These are phyloP conservation scores for Limnephilus rhombicus DNA, from an alignment of 2,888 invertebrate species.

Conservation along the genomic window DNA sequence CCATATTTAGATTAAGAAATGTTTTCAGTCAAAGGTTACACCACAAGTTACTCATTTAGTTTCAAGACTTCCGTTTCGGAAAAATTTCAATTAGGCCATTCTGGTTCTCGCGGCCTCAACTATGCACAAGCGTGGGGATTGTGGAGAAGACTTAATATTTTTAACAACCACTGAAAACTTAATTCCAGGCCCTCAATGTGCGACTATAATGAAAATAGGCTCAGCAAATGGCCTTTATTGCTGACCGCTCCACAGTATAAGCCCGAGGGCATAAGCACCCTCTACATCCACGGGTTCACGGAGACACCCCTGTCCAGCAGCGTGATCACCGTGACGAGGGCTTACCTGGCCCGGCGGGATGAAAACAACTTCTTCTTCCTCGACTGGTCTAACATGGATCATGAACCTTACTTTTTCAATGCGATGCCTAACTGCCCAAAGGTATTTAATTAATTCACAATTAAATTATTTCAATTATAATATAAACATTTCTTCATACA, in stretches of 20 bases:
- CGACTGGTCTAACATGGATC: slow-evolving; percentile 75
- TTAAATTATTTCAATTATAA: background rate
- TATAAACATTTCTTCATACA: too few relatives aligned
- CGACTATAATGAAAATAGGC: slow-evolving; percentile 58
- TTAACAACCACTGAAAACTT: background rate
- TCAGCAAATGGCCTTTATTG: slow-evolving; percentile 54
- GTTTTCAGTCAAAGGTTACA: too few relatives aligned
- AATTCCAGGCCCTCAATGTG: slow-evolving; percentile 54
- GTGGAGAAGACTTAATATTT: background rate
- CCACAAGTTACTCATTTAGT: too few relatives aligned
- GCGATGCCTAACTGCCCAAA: slow-evolving; percentile 74
- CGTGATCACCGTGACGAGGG: slow-evolving; percentile 71
- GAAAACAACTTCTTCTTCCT: slow-evolving; percentile 73
- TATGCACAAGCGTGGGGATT: too few relatives aligned
- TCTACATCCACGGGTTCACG: slow-evolving; percentile 75
- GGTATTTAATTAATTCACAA: slow-evolving; percentile 67
- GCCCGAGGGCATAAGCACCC: slow-evolving; percentile 69
- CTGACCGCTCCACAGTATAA: slow-evolving; percentile 49
- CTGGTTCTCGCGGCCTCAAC: too few relatives aligned
- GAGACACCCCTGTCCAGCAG: slow-evolving; percentile 72
- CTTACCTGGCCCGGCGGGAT: slow-evolving; percentile 70
- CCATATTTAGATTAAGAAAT: too few relatives aligned
- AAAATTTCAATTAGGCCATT: too few relatives aligned
- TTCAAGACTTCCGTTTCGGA: too few relatives aligned
- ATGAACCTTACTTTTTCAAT: slow-evolving; percentile 71